Percentiles rank a stretch among this genome's conserved stretches.
Evolutionary conservation across 2,113 vertebrate species (phyloP).

Genomic region (Marmota flaviventris): DNA sequence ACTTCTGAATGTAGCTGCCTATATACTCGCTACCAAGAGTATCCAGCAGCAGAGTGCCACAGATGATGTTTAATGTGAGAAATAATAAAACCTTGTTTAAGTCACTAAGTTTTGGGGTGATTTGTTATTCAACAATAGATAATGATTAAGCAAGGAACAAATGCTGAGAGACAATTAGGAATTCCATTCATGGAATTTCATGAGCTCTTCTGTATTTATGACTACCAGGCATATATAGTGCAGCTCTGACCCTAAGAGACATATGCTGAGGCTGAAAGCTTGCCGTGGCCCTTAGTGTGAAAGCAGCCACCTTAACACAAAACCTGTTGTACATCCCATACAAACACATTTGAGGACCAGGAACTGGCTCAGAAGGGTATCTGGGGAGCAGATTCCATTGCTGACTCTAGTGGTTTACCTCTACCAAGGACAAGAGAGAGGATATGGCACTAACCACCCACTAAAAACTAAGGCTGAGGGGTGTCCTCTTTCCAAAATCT

Average conservation of each 20-base stretch:
- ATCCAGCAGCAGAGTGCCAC: not conserved
- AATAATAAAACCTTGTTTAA: not conserved
- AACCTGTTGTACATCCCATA: not conserved
- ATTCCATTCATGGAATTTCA: not conserved
- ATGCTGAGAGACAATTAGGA: not conserved
- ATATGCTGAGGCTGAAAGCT: rapidly evolving
- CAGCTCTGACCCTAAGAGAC: not conserved
- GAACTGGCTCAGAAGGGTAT: not conserved
- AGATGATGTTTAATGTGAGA: not conserved
- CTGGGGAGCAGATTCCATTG: not conserved
- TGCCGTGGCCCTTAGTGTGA: not conserved
- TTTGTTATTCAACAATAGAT: no score
- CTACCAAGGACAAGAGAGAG: not conserved
- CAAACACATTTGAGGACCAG: not conserved
- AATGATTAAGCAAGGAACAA: no score
- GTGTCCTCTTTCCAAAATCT: not conserved
- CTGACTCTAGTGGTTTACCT: not conserved
- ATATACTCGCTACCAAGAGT: no score
- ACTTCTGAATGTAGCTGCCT: not conserved
- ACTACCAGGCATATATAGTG: not conserved
- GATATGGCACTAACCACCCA: not conserved
- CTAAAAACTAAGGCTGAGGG: no score
- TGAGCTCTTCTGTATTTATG: no score
- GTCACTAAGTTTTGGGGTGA: not conserved
- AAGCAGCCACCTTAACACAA: not conserved